Evolutionary conservation across 2,888 invertebrate species (phyloP), one percentile per base, ranked within the genome.

Genomic region (Lasioglossum villosulum): DNA sequence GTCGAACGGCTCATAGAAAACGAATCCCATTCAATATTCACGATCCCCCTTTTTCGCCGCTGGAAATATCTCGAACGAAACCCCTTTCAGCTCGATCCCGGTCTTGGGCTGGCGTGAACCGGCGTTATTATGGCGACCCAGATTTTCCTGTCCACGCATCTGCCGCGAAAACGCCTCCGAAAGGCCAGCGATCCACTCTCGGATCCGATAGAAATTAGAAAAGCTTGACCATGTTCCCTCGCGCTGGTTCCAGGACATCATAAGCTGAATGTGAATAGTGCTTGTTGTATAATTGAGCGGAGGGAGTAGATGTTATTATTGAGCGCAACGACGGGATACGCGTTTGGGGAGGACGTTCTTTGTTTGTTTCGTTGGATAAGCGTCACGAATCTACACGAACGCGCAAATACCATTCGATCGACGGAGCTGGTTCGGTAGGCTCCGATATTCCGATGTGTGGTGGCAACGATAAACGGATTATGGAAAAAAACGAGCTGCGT

Each of bases 1-100:
- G 19, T 75, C 76, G 80, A 85, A 84, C 79, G 75, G 83, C 86
- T 86, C 86, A 86, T 79, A 89, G 86, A 89, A 84, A 87, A 89
- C 86, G 87, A 82, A 83, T 39, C 75, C 90, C 90, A 92, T 92
- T 92, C 93, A 92, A 92, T 93, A 92, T 92, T 93, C 92, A 93
- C 91, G 82, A 91, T 88, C 87, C 88, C 86, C 89, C 79, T 88
- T 90, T 88, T 81, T 87, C 82, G 42, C 4, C 70, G 1, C 14
- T 68, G 45, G 68, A 79, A 82, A 83, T 78, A 71, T 78, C 89
- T 63, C 70, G 68, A 37, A 34, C 34, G 66, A 78, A 79, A 82
- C 77, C 88, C 89, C 84, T 90, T 92, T 91, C 86, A 81, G 81
- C 63, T 75, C 56, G 78, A 78, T 87, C 75, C 87, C 30, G 70